Base-by-base conservation (phyloP, 2,888 invertebrate species). In the Himalopsyche anomala region DNA sequence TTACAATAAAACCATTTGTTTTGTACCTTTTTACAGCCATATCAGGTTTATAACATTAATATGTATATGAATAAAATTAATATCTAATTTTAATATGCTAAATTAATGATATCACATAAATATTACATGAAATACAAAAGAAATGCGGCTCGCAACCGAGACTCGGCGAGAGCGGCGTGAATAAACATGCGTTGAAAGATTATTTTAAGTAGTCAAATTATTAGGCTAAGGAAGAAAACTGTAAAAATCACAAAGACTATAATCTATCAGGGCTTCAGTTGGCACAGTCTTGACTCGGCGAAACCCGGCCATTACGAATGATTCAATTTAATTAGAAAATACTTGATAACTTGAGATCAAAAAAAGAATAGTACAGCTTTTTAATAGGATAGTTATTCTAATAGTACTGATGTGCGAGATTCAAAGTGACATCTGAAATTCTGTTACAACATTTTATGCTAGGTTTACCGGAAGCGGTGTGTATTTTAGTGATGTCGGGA, bases 41-140 rank as follows among this genome's bases (percentile, higher is more conserved):
- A n/a, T 38, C 45, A 54, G 84, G 80, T 85, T 79, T 38, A 62
- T 81, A 83, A 85, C 81, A 74, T 87, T 84, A 82, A 86, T 19
- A 19, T 62, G 19, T 62, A 62, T 45, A 45, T 69, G 85, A 84
- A 85, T 62, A 85, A 80, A 81, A 86, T 87, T 87, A 88, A 84
- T 83, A 62, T 54, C 80, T 88, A 87, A 82, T 81, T 74, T 87
- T 88, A 85, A 84, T 81, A 84, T 51, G 74, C 86, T 87, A 88
- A 88, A 86, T 88, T 87, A 88, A 88, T 85, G 80, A 85, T 85
- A 88, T 88, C 88, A 88, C 88, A 88, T 87, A 88, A 87, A 86
- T 87, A 87, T 83, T 88, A 87, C 86, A 87, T 69, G 80, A 56
- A 85, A 85, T 86, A 84, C 62, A 85, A 87, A 56, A 51, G 81